phyloP scores from a whole-genome alignment of 2,888 invertebrate genomes.

The Orthosia gracilis region DNA sequence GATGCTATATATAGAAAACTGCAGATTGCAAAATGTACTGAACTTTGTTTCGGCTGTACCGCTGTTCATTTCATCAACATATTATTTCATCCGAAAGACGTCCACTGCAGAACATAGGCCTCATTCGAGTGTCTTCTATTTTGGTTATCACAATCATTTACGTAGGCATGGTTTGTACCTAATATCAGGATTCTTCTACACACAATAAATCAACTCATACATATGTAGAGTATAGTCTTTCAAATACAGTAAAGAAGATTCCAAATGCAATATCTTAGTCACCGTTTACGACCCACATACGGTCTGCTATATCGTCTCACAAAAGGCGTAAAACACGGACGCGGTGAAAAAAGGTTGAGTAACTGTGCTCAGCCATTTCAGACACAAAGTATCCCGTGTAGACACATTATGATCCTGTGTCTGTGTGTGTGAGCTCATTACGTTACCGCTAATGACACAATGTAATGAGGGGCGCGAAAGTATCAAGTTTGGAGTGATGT shows the following conservation, averaged over 20 bases:
- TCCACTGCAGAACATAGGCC: too few species aligned
- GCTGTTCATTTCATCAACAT: too few species aligned
- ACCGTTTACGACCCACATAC: constrained; percentile 21
- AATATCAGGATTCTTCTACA: background rate
- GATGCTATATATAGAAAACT: too few species aligned
- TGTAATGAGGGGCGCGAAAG: constrained; percentile 61
- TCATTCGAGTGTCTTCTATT: too few species aligned
- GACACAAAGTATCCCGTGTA: constrained; percentile 57
- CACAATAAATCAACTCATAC: background rate
- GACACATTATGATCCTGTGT: constrained; percentile 55
- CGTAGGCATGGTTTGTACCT: background rate
- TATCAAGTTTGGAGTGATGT: constrained; percentile 65
- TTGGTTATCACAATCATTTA: too few species aligned
- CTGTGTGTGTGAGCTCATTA: constrained; percentile 47
- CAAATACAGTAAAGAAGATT: constrained; percentile 1
- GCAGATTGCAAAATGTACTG: too few species aligned
- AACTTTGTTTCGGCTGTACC: too few species aligned
- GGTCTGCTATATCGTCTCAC: constrained; percentile 9
- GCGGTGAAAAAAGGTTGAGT: constrained; percentile 46
- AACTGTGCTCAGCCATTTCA: constrained; percentile 42
- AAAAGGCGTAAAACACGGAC: constrained; percentile 41
- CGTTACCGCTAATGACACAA: constrained; percentile 63
- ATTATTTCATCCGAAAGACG: too few species aligned
- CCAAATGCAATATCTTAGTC: constrained; percentile 35
- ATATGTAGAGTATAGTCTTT: background rate